phyloP scores from a whole-genome alignment of 2,797 vertebrate species.

The Notolabrus celidotus region DNA sequence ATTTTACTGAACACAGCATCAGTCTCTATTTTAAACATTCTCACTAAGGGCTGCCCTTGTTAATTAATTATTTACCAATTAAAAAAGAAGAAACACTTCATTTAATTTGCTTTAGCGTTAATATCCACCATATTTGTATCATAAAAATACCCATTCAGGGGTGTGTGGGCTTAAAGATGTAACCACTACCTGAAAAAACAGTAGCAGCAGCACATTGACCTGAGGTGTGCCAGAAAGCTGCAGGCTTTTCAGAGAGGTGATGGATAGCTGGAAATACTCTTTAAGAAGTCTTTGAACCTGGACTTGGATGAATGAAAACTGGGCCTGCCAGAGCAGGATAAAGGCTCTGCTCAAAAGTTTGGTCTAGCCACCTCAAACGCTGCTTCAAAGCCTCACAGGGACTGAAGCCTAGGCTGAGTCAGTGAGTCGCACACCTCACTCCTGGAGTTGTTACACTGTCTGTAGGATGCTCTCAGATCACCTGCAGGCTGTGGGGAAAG shows the following conservation, averaged over 20 bases:
- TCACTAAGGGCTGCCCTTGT: no score
- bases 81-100: no score
- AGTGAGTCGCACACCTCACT: not conserved
- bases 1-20: no score
- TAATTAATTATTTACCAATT: no score
- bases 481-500: no score
- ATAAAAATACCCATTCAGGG: no score
- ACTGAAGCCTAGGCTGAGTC: not conserved
- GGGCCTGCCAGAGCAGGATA: constrained; percentile 11
- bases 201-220: not conserved
- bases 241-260: not conserved
- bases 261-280: not conserved
- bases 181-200: no score
- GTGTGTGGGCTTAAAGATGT: no score
- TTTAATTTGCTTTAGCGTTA: no score
- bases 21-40: no score
- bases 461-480: not conserved
- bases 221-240: not conserved
- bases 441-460: not conserved
- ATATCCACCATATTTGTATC: no score
- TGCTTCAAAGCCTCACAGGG: constrained; percentile 8
- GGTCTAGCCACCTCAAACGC: constrained; percentile 3
- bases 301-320: not conserved
- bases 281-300: not conserved
- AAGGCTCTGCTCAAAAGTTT: constrained; percentile 1